Conservation (phyloP, 2,797 vertebrate species). For the Acropternis orthonyx region DNA sequence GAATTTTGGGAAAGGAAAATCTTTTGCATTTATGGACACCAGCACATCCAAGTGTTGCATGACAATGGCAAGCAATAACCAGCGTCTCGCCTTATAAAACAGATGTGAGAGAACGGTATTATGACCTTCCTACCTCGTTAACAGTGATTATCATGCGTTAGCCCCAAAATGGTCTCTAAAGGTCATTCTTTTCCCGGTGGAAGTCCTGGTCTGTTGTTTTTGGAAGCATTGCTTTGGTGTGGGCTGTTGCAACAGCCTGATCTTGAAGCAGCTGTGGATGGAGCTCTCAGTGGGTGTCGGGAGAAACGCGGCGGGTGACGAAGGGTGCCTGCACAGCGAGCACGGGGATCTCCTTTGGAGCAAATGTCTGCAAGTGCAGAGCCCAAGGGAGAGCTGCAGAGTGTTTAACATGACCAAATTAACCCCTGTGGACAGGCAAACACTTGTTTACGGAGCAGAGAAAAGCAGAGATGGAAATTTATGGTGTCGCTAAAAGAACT, state of each 20-base stretch:
- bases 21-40: not conserved
- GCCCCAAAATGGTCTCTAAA: not conserved
- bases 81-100: not conserved
- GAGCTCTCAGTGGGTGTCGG: not conserved
- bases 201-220: not conserved
- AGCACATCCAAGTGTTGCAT: not conserved
- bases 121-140: not conserved
- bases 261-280: not conserved
- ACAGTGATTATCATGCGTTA: not conserved
- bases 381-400: conserved; percentile 33
- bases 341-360: not conserved
- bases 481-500: conserved; percentile 69
- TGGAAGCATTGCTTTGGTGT: not conserved
- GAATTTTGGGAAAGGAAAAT: not conserved
- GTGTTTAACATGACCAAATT: conserved; percentile 39
- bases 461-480: conserved; percentile 76
- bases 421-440: conserved; percentile 56
- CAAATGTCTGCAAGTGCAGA: not conserved
- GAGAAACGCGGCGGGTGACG: not conserved
- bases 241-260: not conserved
- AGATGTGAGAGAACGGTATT: not conserved
- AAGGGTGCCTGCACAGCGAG: rapidly evolving
- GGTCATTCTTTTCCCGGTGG: not conserved
- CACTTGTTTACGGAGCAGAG: conserved; percentile 66
- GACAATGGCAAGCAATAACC: not conserved